Evolutionary conservation across 2,888 invertebrate genomes (phyloP).

Genomic region (Erannis defoliaria): DNA sequence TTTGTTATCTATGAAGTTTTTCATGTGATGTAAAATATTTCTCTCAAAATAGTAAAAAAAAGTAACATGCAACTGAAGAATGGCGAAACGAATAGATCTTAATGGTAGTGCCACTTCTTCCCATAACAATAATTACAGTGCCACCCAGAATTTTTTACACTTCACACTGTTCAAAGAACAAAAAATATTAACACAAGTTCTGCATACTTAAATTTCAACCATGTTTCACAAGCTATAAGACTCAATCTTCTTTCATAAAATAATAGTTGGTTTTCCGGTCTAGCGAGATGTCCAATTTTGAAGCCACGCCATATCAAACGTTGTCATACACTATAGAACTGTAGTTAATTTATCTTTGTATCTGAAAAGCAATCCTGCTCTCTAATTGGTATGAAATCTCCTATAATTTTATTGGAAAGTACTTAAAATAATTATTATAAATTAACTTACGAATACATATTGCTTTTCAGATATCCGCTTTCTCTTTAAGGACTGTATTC

Average conservation of each 20-base stretch:
- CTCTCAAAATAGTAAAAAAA: not conserved
- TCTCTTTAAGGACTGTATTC: conserved; percentile 53
- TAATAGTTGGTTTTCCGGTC: conserved; percentile 13
- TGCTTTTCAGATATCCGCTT: conserved; percentile 36
- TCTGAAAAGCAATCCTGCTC: conserved; percentile 27
- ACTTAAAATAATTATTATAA: conserved; percentile 52
- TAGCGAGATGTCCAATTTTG: conserved; percentile 3
- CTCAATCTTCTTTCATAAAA: not conserved
- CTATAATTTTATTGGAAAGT: conserved; percentile 48
- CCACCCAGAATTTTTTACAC: conserved; percentile 22
- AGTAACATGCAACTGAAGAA: not conserved
- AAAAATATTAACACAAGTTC: not conserved
- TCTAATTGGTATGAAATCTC: conserved; percentile 25
- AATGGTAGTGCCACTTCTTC: conserved; percentile 16
- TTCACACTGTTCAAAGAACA: not conserved
- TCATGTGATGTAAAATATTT: not conserved
- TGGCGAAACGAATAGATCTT: conserved; percentile 16
- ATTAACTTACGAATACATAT: conserved; percentile 15
- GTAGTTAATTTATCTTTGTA: conserved; percentile 22
- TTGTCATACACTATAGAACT: conserved; percentile 11
- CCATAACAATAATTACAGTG: conserved; percentile 10
- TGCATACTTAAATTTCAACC: not conserved
- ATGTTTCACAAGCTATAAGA: not conserved
- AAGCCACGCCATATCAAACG: conserved; percentile 11
- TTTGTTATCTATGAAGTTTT: no score